Conservation (phyloP, 2,113 vertebrate genomes). For the Phyllostomus discolor region DNA sequence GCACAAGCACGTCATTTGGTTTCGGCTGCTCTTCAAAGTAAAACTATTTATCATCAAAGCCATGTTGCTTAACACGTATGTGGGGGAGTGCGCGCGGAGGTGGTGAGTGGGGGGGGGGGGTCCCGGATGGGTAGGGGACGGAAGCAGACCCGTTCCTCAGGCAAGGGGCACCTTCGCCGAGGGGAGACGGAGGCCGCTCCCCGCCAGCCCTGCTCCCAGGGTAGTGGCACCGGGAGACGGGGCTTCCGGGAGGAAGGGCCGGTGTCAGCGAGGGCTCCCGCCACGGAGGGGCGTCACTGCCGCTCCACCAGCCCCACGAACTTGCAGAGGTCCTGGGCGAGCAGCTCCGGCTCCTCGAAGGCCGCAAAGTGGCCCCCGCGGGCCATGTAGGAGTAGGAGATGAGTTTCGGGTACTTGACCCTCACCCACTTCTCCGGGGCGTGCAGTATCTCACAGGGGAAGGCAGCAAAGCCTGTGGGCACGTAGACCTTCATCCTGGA, state of each 20-base stretch:
- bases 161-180: not conserved
- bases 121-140: not conserved
- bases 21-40: not conserved
- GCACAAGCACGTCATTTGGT: not conserved
- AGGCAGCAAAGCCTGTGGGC: conserved; percentile 79
- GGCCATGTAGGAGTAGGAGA: conserved; percentile 81
- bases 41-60: conserved; percentile 43
- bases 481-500: conserved; percentile 79
- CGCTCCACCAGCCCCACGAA: conserved; percentile 78
- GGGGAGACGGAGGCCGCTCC: not conserved
- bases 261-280: not conserved
- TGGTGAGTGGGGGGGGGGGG: not conserved
- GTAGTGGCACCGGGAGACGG: not conserved
- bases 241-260: not conserved
- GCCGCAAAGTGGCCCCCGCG: conserved; percentile 81
- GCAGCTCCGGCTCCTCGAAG: conserved; percentile 82
- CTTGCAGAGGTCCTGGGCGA: conserved; percentile 79
- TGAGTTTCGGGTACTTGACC: conserved; percentile 76
- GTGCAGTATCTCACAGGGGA: conserved; percentile 77
- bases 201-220: not conserved
- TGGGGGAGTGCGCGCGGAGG: fast-evolving
- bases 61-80: not conserved
- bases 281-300: not conserved
- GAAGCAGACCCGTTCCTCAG: not conserved
- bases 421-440: conserved; percentile 73